A percentile compares a stretch with the other conserved stretches of the same genome.
Conservation (phyloP, 2,113 vertebrate genomes). For the Megalops atlanticus region DNA sequence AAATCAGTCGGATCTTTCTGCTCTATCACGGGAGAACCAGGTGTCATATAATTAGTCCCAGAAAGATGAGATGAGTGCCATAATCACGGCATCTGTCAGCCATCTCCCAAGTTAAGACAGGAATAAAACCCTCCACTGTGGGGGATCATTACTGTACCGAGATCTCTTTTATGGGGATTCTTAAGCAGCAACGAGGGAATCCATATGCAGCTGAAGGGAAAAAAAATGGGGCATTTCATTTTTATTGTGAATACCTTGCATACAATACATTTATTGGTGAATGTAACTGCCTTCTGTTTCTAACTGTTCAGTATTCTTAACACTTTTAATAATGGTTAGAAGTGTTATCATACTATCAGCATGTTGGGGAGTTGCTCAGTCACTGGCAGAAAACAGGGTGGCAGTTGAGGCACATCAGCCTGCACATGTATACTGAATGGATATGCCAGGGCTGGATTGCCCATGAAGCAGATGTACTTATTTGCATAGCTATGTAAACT, state of each 20-base stretch:
- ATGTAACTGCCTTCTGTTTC: too few relatives aligned
- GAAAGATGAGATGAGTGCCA: background rate
- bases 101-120: background rate
- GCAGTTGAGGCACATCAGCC: too few relatives aligned
- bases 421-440: background rate
- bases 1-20: background rate
- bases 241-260: background rate
- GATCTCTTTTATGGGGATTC: background rate
- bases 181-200: background rate
- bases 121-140: background rate
- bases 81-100: background rate
- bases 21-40: background rate
- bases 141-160: background rate
- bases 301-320: too few relatives aligned
- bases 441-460: background rate
- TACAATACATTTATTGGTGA: background rate
- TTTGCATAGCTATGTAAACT: background rate
- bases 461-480: background rate
- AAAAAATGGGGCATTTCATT: too few relatives aligned
- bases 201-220: background rate
- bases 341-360: too few relatives aligned
- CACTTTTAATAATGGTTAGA: background rate
- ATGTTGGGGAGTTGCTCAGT: background rate
- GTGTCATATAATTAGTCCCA: slow-evolving; percentile 9
- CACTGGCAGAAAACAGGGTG: too few relatives aligned